phyloP scores from a whole-genome alignment of 2,888 invertebrate species.

The Acleris literana region DNA sequence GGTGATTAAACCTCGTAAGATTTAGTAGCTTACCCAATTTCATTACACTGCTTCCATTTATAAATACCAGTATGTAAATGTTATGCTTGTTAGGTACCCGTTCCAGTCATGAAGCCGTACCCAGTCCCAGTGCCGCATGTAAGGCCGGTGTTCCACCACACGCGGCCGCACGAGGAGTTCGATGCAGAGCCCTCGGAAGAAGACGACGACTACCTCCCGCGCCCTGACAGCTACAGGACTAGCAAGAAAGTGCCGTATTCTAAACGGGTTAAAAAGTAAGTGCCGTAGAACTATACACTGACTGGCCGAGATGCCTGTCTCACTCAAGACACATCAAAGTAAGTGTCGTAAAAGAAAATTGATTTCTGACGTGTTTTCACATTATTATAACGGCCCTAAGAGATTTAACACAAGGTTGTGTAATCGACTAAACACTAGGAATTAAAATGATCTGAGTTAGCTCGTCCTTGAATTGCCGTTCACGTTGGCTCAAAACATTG shows the following conservation, averaged over 20 bases:
- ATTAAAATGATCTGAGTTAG: no score
- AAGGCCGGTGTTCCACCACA: constrained; percentile 80
- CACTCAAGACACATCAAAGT: no score
- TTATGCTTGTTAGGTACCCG: constrained; percentile 77
- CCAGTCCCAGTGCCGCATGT: constrained; percentile 88
- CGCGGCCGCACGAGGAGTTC: constrained; percentile 62
- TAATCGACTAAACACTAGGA: no score
- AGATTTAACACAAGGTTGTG: constrained; percentile 38
- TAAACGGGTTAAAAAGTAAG: constrained; percentile 67
- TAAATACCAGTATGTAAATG: no score
- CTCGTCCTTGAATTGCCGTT: not conserved
- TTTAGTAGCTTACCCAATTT: no score
- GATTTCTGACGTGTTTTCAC: no score
- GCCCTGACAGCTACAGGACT: constrained; percentile 53
- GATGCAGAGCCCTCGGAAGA: constrained; percentile 57
- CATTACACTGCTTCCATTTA: no score
- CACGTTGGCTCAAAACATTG: not conserved
- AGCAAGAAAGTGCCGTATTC: constrained; percentile 59
- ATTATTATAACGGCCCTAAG: constrained; percentile 61
- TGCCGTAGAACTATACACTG: not conserved
- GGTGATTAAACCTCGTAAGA: no score
- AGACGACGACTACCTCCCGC: constrained; percentile 61
- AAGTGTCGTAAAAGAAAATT: no score
- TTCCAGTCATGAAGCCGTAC: constrained; percentile 89
- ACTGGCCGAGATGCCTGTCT: no score